These are phyloP conservation scores for Schizaphis graminum DNA, from an alignment of 2,888 invertebrate genomes.

Conservation along the genomic window DNA sequence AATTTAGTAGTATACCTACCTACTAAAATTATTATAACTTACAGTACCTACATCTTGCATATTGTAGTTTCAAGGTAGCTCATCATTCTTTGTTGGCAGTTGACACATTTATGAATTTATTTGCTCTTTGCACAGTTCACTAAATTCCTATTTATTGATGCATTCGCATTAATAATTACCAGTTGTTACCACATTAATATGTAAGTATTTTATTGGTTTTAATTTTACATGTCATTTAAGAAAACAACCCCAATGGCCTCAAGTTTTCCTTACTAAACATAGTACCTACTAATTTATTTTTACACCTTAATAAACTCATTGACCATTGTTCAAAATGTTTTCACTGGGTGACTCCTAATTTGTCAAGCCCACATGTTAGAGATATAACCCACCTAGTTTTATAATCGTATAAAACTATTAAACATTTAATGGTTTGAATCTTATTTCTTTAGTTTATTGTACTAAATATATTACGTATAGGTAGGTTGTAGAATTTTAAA, in stretches of 20 bases:
- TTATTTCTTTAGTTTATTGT: neutral
- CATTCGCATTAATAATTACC: neutral
- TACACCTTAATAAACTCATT: neutral
- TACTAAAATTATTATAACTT: too few species aligned
- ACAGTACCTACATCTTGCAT: too few species aligned
- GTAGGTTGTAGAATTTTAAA: neutral
- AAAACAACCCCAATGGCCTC: neutral
- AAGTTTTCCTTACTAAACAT: neutral
- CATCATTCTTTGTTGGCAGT: neutral
- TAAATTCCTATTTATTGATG: neutral
- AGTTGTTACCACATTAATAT: neutral
- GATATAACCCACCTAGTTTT: neutral
- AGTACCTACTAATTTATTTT: neutral
- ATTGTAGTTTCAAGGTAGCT: too few species aligned
- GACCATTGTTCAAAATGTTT: neutral
- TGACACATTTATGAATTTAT: neutral
- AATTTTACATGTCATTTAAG: neutral
- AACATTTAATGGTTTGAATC: neutral
- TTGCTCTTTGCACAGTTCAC: neutral
- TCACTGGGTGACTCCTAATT: neutral
- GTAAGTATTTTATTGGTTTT: constrained; percentile 13
- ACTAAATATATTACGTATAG: neutral
- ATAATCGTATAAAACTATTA: neutral
- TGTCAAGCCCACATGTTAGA: neutral
- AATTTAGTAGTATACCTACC: too few species aligned